phyloP scores from a whole-genome alignment of 2,797 vertebrate genomes.

The Heterohyrax brucei region DNA sequence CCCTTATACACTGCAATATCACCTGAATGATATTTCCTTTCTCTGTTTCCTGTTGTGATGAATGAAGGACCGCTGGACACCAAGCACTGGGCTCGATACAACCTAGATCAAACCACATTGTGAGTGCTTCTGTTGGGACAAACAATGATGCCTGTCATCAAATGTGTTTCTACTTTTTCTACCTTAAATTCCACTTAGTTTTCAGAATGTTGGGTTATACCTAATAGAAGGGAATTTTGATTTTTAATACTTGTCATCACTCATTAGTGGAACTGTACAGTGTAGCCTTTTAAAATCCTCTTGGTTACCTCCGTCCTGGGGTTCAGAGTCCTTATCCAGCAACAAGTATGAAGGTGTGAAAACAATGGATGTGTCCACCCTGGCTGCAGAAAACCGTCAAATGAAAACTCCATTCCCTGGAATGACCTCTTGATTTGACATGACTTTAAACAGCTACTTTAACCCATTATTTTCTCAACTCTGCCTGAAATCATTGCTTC shows the following conservation, averaged over 20 bases:
- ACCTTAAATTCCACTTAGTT: not conserved
- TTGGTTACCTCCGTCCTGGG: not conserved
- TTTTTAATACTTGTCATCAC: not conserved
- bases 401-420: not conserved
- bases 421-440: not conserved
- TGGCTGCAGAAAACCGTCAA: not conserved
- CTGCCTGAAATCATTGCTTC: too few species aligned
- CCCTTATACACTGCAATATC: not conserved
- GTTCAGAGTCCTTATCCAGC: not conserved
- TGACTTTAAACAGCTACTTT: not conserved
- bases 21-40: not conserved
- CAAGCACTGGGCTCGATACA: too few species aligned
- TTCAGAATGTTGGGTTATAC: not conserved
- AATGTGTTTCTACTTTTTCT: not conserved
- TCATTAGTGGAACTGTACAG: not conserved
- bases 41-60: too few species aligned
- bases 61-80: not conserved
- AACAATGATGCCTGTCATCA: too few species aligned
- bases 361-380: not conserved
- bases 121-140: not conserved
- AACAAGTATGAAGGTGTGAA: not conserved
- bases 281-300: not conserved
- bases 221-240: not conserved
- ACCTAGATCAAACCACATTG: accelerated
- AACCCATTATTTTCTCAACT: not conserved